A percentile compares a stretch with the other conserved stretches of the same genome.
These are phyloP conservation scores for Lasioglossum figueresi DNA, from an alignment of 2,888 invertebrate species.

Conservation along the genomic window DNA sequence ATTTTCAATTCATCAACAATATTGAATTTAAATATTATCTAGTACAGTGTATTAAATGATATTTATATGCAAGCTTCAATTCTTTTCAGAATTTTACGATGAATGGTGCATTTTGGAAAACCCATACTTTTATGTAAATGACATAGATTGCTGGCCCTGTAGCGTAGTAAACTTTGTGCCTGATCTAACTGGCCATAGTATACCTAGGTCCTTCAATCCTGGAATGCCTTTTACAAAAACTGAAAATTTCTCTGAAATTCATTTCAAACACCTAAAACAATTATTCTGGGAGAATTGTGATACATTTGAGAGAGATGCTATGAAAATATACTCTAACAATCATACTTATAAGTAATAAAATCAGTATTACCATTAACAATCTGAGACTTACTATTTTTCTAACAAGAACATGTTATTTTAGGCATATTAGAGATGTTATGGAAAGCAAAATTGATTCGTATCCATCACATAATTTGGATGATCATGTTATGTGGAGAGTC, in stretches of 20 bases:
- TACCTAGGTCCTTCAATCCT: constrained; percentile 85
- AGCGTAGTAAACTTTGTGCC: constrained; percentile 88
- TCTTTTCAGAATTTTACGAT: constrained; percentile 89
- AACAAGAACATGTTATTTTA: constrained; percentile 37
- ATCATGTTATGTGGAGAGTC: constrained; percentile 88
- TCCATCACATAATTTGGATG: constrained; percentile 71
- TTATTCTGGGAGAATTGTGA: constrained; percentile 87
- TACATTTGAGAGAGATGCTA: constrained; percentile 87
- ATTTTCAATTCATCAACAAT: not conserved
- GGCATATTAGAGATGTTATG: constrained; percentile 75
- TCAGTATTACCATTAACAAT: not conserved
- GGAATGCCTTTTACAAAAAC: constrained; percentile 86
- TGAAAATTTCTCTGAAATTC: constrained; percentile 87
- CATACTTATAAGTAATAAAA: constrained; percentile 71
- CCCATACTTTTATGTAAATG: constrained; percentile 92
- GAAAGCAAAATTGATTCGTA: constrained; percentile 69
- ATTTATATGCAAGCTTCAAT: not conserved
- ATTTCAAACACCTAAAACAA: constrained; percentile 85
- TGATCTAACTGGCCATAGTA: constrained; percentile 87
- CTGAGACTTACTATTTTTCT: not conserved
- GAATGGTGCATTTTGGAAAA: constrained; percentile 93
- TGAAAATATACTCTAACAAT: constrained; percentile 85
- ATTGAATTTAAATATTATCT: not conserved
- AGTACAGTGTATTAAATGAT: not conserved
- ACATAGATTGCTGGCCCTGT: constrained; percentile 94